phyloP scores from a whole-genome alignment of 2,888 invertebrate genomes.

The Prosapia bicincta region DNA sequence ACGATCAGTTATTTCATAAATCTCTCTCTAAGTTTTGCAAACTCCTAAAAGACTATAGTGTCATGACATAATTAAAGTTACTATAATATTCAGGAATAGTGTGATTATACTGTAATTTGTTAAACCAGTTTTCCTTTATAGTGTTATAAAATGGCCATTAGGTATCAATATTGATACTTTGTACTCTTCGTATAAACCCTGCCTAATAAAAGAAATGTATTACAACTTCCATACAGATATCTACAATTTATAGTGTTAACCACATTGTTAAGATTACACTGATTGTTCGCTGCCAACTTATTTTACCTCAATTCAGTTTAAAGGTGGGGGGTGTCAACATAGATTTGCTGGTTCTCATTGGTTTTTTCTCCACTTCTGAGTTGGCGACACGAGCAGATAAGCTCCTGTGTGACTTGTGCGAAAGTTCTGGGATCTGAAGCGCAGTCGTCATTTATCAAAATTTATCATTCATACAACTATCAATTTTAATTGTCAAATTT shows the following conservation, averaged over 20 bases:
- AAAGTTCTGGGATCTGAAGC: constrained; percentile 14
- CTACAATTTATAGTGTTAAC: neutral
- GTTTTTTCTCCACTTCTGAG: constrained; percentile 10
- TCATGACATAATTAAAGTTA: too few species aligned
- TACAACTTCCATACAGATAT: neutral
- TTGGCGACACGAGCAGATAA: constrained; percentile 14
- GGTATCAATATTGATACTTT: too few species aligned
- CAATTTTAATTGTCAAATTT: neutral
- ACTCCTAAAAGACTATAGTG: too few species aligned
- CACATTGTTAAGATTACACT: neutral
- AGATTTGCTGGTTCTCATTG: constrained; percentile 12
- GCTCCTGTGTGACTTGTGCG: constrained; percentile 10
- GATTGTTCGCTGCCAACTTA: neutral
- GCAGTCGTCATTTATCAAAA: constrained; percentile 10
- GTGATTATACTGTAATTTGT: too few species aligned
- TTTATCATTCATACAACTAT: neutral
- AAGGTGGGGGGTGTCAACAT: constrained; percentile 18
- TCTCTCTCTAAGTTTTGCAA: too few species aligned
- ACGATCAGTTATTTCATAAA: too few species aligned
- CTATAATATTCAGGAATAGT: too few species aligned
- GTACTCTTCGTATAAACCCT: too few species aligned
- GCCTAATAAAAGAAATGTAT: too few species aligned
- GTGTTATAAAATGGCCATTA: too few species aligned
- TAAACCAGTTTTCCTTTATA: too few species aligned
- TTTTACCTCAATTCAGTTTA: constrained; percentile 23